Conservation (phyloP, 1,140 invertebrate species). For the Drosophila punjabiensis region DNA sequence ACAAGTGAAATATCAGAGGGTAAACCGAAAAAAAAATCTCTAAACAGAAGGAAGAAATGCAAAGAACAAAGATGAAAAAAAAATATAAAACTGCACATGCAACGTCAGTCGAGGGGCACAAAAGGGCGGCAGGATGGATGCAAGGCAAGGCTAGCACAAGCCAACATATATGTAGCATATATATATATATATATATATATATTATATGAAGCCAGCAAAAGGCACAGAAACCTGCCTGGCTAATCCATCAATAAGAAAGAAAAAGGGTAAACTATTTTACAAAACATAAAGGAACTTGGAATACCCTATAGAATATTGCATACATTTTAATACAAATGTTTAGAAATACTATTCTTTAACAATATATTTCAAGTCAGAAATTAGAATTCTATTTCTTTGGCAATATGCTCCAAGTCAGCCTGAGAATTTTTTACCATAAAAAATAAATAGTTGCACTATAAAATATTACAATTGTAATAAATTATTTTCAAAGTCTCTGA, state of each 20-base stretch:
- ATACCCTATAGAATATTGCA: background rate
- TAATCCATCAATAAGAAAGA: constrained; percentile 65
- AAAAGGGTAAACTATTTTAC: constrained; percentile 7
- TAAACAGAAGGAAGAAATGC: constrained; percentile 39
- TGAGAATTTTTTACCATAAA: too few species aligned
- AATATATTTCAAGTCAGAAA: too few species aligned
- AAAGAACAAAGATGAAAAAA: constrained; percentile 5
- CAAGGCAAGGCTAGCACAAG: constrained; percentile 27
- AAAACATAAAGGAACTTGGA: background rate
- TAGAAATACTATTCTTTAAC: too few species aligned
- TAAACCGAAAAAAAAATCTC: constrained; percentile 27
- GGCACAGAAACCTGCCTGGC: constrained; percentile 28
- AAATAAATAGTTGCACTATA: too few species aligned
- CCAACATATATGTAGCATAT: constrained; percentile 38
- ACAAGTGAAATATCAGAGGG: constrained; percentile 40
- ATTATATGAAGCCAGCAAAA: constrained; percentile 20
- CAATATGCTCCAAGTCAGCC: too few species aligned
- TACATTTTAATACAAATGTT: background rate
- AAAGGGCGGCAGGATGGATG: background rate
- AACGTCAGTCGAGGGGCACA: constrained; percentile 41
- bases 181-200: constrained; percentile 27
- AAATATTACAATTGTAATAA: too few species aligned
- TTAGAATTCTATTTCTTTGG: too few species aligned
- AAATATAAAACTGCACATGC: constrained; percentile 58
- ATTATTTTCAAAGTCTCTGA: too few species aligned